phyloP scores from a whole-genome alignment of 23 tunicate species.

The Trididemnum clinides region DNA sequence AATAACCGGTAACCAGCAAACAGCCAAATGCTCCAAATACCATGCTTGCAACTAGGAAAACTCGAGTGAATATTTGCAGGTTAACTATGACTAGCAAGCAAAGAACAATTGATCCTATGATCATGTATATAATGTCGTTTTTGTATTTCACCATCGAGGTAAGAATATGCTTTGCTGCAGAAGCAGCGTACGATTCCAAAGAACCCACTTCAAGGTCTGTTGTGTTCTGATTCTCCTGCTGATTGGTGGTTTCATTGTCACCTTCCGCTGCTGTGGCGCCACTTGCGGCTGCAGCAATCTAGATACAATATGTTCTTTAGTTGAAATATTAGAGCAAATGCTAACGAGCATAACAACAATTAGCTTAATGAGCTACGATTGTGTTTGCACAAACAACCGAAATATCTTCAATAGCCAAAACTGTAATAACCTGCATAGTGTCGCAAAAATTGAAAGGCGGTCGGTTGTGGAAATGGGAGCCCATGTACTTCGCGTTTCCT shows the following conservation, averaged over 20 bases:
- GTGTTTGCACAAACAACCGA: no score
- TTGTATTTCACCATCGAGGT: constrained; percentile 39
- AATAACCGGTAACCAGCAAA: constrained; percentile 33
- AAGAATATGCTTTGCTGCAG: constrained; percentile 34
- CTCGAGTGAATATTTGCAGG: constrained; percentile 71
- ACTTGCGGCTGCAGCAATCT: background rate
- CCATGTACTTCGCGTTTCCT: no score
- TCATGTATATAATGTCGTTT: constrained; percentile 35
- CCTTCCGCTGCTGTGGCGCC: background rate
- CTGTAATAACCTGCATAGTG: no score
- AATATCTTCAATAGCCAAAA: no score
- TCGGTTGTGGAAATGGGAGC: no score
- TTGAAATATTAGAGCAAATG: background rate
- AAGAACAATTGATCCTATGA: constrained; percentile 31
- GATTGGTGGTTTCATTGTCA: background rate
- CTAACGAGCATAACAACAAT: background rate
- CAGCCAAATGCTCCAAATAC: constrained; percentile 53
- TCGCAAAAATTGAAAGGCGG: no score
- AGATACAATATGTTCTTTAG: background rate
- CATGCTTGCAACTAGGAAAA: constrained; percentile 47
- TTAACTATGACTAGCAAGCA: constrained; percentile 51
- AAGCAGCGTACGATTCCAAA: background rate
- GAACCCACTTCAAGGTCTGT: background rate
- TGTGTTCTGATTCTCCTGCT: background rate
- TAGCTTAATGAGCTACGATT: no score